Percentiles rank a stretch among this genome's conserved stretches.
These are phyloP conservation scores for Drosophila melanica DNA, from an alignment of 1,140 invertebrate species.

Conservation along the genomic window DNA sequence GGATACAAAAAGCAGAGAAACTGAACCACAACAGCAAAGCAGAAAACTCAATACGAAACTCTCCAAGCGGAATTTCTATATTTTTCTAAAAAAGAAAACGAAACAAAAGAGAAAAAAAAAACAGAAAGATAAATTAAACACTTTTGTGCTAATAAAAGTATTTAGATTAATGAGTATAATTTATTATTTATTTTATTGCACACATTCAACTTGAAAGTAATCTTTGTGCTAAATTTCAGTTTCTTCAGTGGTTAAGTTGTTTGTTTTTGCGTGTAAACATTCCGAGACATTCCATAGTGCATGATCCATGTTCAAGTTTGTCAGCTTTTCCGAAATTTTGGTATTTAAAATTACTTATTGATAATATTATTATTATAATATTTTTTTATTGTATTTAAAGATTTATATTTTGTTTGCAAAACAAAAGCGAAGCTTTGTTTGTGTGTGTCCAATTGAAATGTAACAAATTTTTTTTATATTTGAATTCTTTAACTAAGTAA, in stretches of 20 bases:
- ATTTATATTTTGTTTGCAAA: conserved; percentile 15
- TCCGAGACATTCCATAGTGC: conserved; percentile 25
- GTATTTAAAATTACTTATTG: conserved; percentile 17
- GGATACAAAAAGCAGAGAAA: conserved; percentile 7
- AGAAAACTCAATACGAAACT: conserved; percentile 10
- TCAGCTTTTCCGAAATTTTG: conserved; percentile 12
- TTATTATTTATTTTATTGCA: conserved; percentile 40
- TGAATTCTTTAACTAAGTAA: conserved; percentile 50
- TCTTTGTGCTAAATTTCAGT: conserved; percentile 43
- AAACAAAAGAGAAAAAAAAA: conserved; percentile 23
- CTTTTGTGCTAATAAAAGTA: conserved; percentile 49
- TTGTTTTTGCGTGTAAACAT: conserved; percentile 12
- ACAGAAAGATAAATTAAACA: conserved; percentile 36
- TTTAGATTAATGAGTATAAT: conserved; percentile 39
- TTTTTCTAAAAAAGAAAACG: conserved; percentile 61
- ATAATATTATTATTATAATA: conserved; percentile 18
- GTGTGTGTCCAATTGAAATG: conserved; percentile 59
- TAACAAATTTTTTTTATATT: conserved; percentile 40
- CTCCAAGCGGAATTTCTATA: conserved; percentile 57
- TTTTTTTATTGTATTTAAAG: conserved; percentile 24
- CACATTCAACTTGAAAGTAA: conserved; percentile 22
- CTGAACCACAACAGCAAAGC: conserved; percentile 1
- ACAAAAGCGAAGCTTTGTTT: conserved; percentile 40
- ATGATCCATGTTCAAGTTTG: conserved; percentile 2
- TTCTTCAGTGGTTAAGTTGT: conserved; percentile 40